A percentile compares a stretch with the other conserved stretches of the same genome.
Conservation (phyloP, 2,113 vertebrate genomes). For the Gracilinanus agilis region DNA sequence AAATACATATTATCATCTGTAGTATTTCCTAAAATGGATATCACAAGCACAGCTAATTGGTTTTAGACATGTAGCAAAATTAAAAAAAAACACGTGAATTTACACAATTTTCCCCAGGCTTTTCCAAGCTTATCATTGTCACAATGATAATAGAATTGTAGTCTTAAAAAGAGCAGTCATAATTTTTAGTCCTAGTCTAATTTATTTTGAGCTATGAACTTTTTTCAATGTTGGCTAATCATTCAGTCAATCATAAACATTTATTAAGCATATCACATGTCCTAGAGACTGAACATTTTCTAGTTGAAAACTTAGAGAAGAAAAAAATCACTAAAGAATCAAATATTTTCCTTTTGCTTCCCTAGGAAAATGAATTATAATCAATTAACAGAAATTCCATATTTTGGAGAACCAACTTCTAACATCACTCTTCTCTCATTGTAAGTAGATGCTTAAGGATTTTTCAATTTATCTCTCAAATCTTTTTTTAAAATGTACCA, state of each 20-base stretch:
- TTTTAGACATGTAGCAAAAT: slow-evolving; percentile 37
- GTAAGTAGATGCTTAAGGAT: slow-evolving; percentile 89
- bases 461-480: slow-evolving; percentile 13
- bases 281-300: neutral
- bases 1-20: neutral
- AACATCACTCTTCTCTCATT: slow-evolving; percentile 95
- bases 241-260: slow-evolving; percentile 18
- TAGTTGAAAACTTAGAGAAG: slow-evolving; percentile 48
- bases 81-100: slow-evolving; percentile 30
- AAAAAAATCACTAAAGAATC: slow-evolving; percentile 17
- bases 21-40: neutral
- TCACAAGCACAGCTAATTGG: slow-evolving; percentile 30
- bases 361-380: slow-evolving; percentile 97
- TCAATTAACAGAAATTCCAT: slow-evolving; percentile 91
- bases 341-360: slow-evolving; percentile 58
- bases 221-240: slow-evolving; percentile 46
- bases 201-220: slow-evolving; percentile 33
- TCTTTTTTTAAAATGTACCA: slow-evolving; percentile 1
- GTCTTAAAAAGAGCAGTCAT: neutral
- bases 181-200: slow-evolving; percentile 30
- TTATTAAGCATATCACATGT: neutral
- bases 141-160: neutral
- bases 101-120: slow-evolving; percentile 20
- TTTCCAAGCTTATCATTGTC: neutral
- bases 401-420: slow-evolving; percentile 91